Evolutionary conservation across 2,888 invertebrate species (phyloP).

Genomic region (Orthonevra nobilis): DNA sequence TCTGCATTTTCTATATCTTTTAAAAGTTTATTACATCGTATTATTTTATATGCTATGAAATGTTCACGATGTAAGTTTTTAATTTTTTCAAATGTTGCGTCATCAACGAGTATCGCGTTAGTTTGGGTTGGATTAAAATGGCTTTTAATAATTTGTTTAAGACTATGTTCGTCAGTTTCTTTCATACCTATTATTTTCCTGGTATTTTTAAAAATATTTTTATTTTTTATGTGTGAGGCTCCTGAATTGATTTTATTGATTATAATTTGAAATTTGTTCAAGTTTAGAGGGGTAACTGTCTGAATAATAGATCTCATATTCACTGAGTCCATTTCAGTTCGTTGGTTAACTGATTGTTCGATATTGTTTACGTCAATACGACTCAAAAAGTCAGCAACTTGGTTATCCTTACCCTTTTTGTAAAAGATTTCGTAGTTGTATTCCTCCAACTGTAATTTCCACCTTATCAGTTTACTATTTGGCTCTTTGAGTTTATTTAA

Average conservation of each 20-base stretch:
- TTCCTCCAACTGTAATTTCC: conserved; percentile 17
- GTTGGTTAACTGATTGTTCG: not conserved
- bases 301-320: not conserved
- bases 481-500: conserved; percentile 20
- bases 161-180: not conserved
- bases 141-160: not conserved
- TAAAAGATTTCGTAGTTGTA: conserved; percentile 17
- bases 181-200: not conserved
- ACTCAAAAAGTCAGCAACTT: conserved; percentile 8
- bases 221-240: not conserved
- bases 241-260: conserved; percentile 1
- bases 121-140: too few species aligned
- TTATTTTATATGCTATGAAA: too few species aligned
- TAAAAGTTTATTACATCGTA: conserved; percentile 1
- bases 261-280: conserved; percentile 10
- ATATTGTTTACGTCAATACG: not conserved
- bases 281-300: not conserved
- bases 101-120: too few species aligned
- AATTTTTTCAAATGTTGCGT: too few species aligned
- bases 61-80: too few species aligned
- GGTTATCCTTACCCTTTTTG: conserved; percentile 12
- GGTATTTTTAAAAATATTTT: not conserved
- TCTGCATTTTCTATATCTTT: not conserved
- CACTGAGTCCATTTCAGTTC: not conserved
- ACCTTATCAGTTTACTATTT: conserved; percentile 17